Base-by-base conservation (phyloP, 1,140 invertebrate genomes). In the Bilobella aurantiaca region DNA sequence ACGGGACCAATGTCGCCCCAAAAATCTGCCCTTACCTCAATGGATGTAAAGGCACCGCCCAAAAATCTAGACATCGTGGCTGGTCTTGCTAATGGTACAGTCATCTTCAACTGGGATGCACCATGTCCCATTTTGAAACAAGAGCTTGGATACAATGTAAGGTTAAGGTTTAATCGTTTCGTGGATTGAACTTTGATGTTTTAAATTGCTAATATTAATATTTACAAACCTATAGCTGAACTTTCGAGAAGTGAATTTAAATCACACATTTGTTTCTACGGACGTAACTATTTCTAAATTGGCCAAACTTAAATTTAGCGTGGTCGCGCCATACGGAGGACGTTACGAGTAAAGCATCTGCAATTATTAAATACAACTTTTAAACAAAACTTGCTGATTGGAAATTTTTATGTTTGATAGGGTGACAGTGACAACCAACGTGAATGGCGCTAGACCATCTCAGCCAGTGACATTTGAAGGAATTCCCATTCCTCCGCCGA, bases 401-500 rank as follows among this genome's bases (percentile, higher is more conserved):
- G n/a, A n/a, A n/a, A n/a, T n/a, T n/a, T n/a, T 65, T 2, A 23
- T 65, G 58, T 58, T 47, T 23, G 8, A 16, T 37, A 66, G 61
- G 28, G 30, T 79, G 3, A 86, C 85, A 76, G 78, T 77, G 1
- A 63, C 12, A 32, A 74, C 71, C 1, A 79, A 79, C 61, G 78
- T 77, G 5, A 68, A 71, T 12, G 76, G 76, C 66, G 79, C 81
- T 1, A 80, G 76, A 59, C 74, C 71, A 16, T 79, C 76, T 53
- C 77, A 76, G 27, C 75, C 78, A 30, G 76, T 82, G 1, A 68
- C 76, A 1, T 84, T 82, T 63, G 63, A 73, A 34, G 85, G 84
- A 0, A 85, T 84, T 1, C 73, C 76, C 5, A 79, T 89, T 47
- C 76, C 81, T 21, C 75, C 84, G n/a, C 88, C 88, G 1, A 79